Conservation (phyloP, 2,797 vertebrate species). For the Lutra lutra region DNA sequence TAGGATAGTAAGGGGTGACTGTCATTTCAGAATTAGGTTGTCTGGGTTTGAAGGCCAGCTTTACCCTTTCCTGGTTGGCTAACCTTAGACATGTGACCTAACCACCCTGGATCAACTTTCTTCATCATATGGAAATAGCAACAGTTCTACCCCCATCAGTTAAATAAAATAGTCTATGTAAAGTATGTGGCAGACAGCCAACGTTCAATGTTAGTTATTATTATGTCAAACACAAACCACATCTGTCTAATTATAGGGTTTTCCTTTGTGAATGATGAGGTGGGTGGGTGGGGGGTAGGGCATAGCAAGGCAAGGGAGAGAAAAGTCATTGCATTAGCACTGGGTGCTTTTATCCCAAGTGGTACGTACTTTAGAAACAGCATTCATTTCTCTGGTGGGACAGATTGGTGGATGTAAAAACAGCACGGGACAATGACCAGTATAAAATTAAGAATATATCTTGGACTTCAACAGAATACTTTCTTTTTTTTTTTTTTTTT, state of each 20-base stretch:
- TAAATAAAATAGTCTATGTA: not conserved
- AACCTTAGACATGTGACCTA: not conserved
- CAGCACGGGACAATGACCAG: not conserved
- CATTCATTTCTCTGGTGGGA: not conserved
- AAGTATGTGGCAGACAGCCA: not conserved
- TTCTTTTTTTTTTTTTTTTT: not conserved
- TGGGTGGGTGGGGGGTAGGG: not conserved
- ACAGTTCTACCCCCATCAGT: not conserved
- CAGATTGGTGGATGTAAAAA: not conserved
- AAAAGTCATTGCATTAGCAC: not conserved
- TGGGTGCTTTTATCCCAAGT: not conserved
- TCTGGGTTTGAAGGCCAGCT: not conserved
- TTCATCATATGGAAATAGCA: not conserved
- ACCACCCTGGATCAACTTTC: not conserved
- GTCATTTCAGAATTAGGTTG: not conserved
- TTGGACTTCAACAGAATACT: not conserved
- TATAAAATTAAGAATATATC: not conserved
- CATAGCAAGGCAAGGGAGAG: not conserved
- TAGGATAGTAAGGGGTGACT: not conserved
- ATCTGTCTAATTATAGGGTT: not conserved
- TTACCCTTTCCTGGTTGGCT: not conserved
- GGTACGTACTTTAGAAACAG: not conserved
- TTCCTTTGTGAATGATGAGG: not conserved
- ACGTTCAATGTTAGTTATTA: not conserved
- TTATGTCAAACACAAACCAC: not conserved